Evolutionary conservation across 2,888 invertebrate species (phyloP).

Genomic region (Amaurobius ferox): DNA sequence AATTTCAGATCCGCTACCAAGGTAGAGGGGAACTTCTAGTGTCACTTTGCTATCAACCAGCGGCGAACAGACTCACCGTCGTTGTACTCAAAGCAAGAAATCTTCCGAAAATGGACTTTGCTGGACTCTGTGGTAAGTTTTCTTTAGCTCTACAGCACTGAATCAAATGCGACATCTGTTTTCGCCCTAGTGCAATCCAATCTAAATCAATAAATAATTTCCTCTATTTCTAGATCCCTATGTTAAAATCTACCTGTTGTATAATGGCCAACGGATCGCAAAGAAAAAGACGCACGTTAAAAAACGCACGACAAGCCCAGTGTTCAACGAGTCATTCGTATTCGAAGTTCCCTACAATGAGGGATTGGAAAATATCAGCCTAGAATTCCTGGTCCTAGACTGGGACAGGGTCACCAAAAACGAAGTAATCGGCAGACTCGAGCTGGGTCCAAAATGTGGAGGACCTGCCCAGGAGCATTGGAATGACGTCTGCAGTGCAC

Average conservation of each 20-base stretch:
- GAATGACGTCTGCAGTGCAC: constrained; percentile 98
- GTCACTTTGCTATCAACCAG: constrained; percentile 98
- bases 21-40: constrained; percentile 96
- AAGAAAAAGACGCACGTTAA: constrained; percentile 99
- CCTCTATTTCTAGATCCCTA: constrained; percentile 87
- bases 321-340: constrained; percentile 99
- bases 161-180: too few relatives aligned
- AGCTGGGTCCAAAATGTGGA: constrained; percentile 85
- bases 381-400: constrained; percentile 93
- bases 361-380: constrained; percentile 87
- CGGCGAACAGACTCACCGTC: constrained; percentile 95
- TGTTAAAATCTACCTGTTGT: constrained; percentile 97
- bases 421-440: constrained; percentile 97
- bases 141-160: too few relatives aligned
- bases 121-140: constrained; percentile 86
- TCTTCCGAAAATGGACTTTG: constrained; percentile 98
- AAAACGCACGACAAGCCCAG: constrained; percentile 97
- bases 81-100: constrained; percentile 98
- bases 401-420: constrained; percentile 99
- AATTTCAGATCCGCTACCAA: constrained; percentile 89
- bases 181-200: too few relatives aligned
- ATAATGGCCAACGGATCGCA: constrained; percentile 97
- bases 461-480: constrained; percentile 94
- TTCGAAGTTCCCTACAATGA: constrained; percentile 94
- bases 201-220: too few relatives aligned